Conservation (phyloP, 2,888 invertebrate species). For the Leucoma salicis region DNA sequence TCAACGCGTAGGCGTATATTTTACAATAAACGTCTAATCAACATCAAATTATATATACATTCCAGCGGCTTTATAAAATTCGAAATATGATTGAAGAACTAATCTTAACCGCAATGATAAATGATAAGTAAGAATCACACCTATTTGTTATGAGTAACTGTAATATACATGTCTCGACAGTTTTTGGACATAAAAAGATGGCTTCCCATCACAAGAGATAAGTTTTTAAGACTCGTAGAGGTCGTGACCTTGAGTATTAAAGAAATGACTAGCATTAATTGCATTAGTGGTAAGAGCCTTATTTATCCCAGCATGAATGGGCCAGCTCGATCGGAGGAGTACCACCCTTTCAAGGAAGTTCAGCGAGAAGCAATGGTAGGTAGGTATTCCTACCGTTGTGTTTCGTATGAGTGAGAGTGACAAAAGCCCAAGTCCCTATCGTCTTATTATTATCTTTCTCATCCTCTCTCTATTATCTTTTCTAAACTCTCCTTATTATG, state of each 20-base stretch:
- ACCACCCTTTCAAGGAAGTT: too few species aligned
- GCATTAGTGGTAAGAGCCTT: too few species aligned
- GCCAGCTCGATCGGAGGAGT: too few species aligned
- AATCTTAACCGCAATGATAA: conserved; percentile 22
- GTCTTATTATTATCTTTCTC: too few species aligned
- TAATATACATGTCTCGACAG: conserved; percentile 14
- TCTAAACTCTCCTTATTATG: too few species aligned
- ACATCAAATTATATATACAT: conserved; percentile 14
- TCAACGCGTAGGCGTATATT: conserved; percentile 18
- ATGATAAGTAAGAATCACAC: conserved; percentile 23
- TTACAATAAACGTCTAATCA: conserved; percentile 19
- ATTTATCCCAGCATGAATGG: too few species aligned
- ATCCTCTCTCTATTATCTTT: too few species aligned
- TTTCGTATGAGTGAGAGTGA: too few species aligned
- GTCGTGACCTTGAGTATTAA: conserved; percentile 12
- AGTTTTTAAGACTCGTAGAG: conserved; percentile 15
- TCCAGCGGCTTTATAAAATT: conserved; percentile 13
- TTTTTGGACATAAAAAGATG: conserved; percentile 19
- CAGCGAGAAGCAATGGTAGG: too few species aligned
- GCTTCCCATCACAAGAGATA: conserved; percentile 15
- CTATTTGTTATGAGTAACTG: conserved; percentile 19
- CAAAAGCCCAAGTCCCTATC: too few species aligned
- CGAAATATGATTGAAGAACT: conserved; percentile 9
- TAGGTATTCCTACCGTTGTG: too few species aligned
- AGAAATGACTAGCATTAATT: conserved; percentile 12